Conservation (phyloP, 2,797 vertebrate genomes). For the Leuciscus waleckii region DNA sequence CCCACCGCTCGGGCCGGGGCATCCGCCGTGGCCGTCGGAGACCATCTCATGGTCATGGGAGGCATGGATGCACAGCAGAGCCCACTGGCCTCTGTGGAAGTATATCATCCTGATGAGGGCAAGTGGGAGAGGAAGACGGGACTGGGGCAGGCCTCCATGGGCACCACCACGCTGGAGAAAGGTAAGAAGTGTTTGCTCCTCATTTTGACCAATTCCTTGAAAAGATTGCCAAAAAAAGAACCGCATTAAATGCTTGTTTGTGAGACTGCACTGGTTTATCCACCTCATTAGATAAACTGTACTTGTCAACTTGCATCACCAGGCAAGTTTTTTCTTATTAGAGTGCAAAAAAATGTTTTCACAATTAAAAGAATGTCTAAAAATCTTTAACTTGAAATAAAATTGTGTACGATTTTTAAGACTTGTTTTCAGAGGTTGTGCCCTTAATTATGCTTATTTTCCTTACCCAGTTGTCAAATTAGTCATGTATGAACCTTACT, state of each 20-base stretch:
- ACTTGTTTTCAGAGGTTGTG: not conserved
- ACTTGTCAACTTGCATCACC: not conserved
- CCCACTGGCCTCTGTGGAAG: constrained; percentile 90
- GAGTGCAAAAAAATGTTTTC: not conserved
- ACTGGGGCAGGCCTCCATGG: constrained; percentile 95
- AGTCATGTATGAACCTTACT: not conserved
- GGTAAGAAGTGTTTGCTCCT: constrained; percentile 76
- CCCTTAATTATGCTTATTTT: constrained; percentile 17
- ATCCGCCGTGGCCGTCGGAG: constrained; percentile 82
- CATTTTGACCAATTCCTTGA: not conserved
- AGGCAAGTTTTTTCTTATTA: not conserved
- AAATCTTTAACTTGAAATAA: not conserved
- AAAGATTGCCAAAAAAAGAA: no score
- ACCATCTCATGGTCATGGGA: constrained; percentile 90
- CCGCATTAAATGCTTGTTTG: not conserved
- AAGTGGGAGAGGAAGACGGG: constrained; percentile 91
- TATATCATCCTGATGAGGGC: constrained; percentile 91
- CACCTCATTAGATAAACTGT: not conserved
- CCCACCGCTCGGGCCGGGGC: constrained; percentile 89
- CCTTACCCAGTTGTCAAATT: not conserved
- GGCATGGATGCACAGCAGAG: constrained; percentile 93
- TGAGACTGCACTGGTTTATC: not conserved
- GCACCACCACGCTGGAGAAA: constrained; percentile 90
- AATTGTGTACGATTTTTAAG: not conserved
- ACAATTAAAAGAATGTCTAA: not conserved